Base-by-base conservation (phyloP, 2,888 invertebrate species). In the Odontomyia ornata region DNA sequence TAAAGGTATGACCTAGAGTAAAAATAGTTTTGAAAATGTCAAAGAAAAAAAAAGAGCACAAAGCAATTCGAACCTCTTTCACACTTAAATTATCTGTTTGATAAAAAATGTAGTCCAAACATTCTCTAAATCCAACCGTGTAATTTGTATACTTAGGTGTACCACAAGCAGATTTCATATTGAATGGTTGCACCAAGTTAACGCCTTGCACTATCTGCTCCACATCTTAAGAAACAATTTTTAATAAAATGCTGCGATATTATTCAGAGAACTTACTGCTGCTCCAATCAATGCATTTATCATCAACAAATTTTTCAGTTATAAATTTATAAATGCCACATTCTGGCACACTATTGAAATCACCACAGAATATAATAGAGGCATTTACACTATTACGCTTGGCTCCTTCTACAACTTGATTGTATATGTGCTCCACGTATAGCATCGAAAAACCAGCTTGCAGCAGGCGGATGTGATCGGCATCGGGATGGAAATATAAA, bases 91-190 rank as follows among this genome's bases (percentile, higher is more conserved):
- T 87, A 76, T 90, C 87, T 79, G 88, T 89, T 81, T 96, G 93
- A 83, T 93, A 94, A 86, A 92, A 97, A 82, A 98, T 97, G 83
- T 98, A 98, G 87, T 98, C 98, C 77, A 98, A 88, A 80, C 96
- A 96, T 67, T 92, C 97, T 13, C 92, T 90, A 88, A 97, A 98
- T 0, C 89, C 91, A 0, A 88, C 88, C 0, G 96, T 96, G 82
- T 91, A 97, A 85, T 97, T 97, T 0, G 97, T 97, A 83, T 91
- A 96, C 57, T 89, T 88, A 0, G 95, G 94, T 21, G 91, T 92
- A 0, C 96, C 96, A 87, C 94, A 96, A 0, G 95, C 96, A 85
- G 95, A 96, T 21, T 83, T 88, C 79, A 96, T 87, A 13, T 87
- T 83, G 67, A 91, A 88, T 13, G 90, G 88, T 84, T 96, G 95